These are phyloP conservation scores for Desmophyllum pertusum DNA, from an alignment of 92 coral and sea anemone species.

Conservation along the genomic window DNA sequence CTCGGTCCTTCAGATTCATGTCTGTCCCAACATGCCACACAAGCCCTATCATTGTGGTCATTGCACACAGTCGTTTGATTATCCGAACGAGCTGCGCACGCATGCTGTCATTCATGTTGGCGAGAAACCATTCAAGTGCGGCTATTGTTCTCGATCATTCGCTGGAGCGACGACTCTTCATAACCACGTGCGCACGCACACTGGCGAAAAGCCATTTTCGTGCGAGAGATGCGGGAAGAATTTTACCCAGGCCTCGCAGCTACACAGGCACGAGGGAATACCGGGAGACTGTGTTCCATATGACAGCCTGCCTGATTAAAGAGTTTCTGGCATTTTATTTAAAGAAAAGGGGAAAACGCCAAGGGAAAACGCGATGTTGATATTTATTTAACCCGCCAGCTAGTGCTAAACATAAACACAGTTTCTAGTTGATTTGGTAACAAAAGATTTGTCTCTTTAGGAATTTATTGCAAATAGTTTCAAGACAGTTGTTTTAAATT, in stretches of 20 bases:
- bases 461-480: background rate
- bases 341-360: background rate
- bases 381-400: background rate
- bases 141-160: constrained; percentile 93
- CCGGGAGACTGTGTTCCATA: constrained; percentile 77
- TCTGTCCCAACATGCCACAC: constrained; percentile 78
- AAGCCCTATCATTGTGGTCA: constrained; percentile 94
- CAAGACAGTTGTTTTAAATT: background rate
- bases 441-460: background rate
- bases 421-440: background rate
- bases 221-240: constrained; percentile 87
- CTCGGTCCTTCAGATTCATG: constrained; percentile 89
- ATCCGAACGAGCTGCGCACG: constrained; percentile 88
- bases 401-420: background rate
- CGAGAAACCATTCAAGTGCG: constrained; percentile 97
- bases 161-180: constrained; percentile 97
- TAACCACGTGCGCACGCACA: constrained; percentile 96
- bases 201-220: constrained; percentile 93
- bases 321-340: background rate
- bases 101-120: constrained; percentile 94
- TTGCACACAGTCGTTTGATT: constrained; percentile 78
- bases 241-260: constrained; percentile 96
- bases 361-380: background rate
- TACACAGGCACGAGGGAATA: constrained; percentile 83
- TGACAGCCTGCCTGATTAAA: background rate